Evolutionary conservation across 2,888 invertebrate genomes (phyloP), one percentile per base, ranked within the genome.

Genomic region (Eremobia ochroleuca): DNA sequence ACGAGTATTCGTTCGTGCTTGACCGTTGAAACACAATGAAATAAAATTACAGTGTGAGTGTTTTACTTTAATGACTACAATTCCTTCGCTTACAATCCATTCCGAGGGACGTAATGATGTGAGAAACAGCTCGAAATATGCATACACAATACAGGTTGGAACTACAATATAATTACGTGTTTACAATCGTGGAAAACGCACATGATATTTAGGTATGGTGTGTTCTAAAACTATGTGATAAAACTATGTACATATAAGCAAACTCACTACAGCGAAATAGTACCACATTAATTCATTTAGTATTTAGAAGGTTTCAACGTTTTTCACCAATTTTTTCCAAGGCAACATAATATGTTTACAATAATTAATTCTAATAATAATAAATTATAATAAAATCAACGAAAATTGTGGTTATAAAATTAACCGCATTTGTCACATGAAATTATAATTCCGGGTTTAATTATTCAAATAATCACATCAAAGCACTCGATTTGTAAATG

Each of bases 1-100:
- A n/a, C n/a, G n/a, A n/a, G n/a, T n/a, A 34, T 34, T 62, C 13
- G 31, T 71, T 68, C 49, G 34, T 58, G 28, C 73, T 83, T 76
- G 84, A 62, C 68, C 64, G 34, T 66, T 68, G 2, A 73, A 79
- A 84, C 87, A 88, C 85, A 87, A 87, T 87, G 73, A 75, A 81
- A 76, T 70, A 59, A 88, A 87, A 87, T 87, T 88, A 88, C 31
- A 79, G 64, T 76, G 46, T 18, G 49, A 64, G 62, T 73, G 81
- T 77, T 66, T 34, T 66, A 46, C 65, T 28, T n/a, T 85, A 84
- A 87, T 87, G 82, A 84, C 87, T 65, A 76, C 79, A 79, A 77
- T 78, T 80, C 37, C 61, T 62, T 70, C 59, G 78, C 55, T 67
- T 65, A 82, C 74, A 73, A 49, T 72, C 65, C 72, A 58, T 76